Percentiles rank a stretch among this genome's conserved stretches.
These are phyloP conservation scores for Clitarchus hookeri DNA, from an alignment of 2,888 invertebrate species.

Conservation along the genomic window DNA sequence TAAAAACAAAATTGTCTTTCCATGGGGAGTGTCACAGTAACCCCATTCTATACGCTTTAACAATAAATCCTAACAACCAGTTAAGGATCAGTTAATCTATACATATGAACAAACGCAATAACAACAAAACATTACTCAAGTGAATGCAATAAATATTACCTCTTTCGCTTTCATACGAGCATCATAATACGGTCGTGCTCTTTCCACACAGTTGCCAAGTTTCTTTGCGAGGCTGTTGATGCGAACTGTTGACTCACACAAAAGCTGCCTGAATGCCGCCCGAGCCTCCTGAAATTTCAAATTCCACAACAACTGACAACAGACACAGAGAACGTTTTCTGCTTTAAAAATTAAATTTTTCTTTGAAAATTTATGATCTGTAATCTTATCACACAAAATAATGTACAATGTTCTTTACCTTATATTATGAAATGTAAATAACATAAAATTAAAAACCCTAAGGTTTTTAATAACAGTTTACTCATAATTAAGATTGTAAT, in stretches of 20 bases:
- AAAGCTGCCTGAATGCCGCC: conserved; percentile 83
- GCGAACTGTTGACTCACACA: conserved; percentile 82
- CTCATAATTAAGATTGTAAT: no score
- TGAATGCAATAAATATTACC: conserved; percentile 27
- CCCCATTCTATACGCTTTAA: no score
- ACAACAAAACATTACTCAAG: background rate
- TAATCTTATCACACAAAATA: no score
- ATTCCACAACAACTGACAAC: background rate
- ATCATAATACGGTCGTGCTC: conserved; percentile 89
- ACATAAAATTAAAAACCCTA: no score
- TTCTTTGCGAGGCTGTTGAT: conserved; percentile 80
- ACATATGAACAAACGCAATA: background rate
- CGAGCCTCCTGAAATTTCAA: conserved; percentile 76
- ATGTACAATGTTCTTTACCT: no score
- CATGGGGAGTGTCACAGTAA: no score
- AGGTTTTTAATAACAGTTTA: no score
- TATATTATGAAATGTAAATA: no score
- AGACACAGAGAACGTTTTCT: background rate
- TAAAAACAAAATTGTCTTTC: no score
- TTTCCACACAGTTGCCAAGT: conserved; percentile 83
- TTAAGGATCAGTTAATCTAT: background rate
- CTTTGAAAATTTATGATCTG: no score
- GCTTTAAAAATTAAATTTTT: no score
- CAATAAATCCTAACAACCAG: no score
- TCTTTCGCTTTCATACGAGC: conserved; percentile 54